These are phyloP conservation scores for Petrocephalus zakoni DNA, from an alignment of 2,113 vertebrate genomes.

Conservation along the genomic window DNA sequence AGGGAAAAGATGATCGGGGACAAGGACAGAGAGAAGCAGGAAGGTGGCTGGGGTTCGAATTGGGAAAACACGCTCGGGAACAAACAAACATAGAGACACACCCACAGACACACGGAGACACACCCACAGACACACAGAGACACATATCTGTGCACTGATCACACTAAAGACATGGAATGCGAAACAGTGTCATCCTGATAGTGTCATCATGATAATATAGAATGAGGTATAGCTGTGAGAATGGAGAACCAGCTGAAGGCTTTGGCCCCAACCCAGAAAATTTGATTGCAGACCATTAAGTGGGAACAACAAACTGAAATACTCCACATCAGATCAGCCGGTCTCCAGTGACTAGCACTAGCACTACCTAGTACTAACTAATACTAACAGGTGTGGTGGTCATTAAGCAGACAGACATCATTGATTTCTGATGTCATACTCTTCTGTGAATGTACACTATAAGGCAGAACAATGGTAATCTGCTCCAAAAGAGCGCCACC, in stretches of 20 bases:
- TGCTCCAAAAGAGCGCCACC: neutral
- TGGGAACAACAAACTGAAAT: neutral
- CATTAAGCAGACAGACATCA: neutral
- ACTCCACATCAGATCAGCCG: neutral
- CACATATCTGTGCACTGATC: neutral
- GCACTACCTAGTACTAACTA: neutral
- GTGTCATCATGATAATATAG: no score
- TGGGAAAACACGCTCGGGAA: neutral
- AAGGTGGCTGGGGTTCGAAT: neutral
- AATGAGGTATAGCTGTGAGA: neutral
- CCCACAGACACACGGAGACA: neutral
- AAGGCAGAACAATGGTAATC: neutral
- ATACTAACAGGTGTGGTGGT: neutral
- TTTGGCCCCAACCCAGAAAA: neutral
- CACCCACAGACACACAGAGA: neutral
- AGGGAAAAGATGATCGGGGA: neutral
- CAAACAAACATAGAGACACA: neutral
- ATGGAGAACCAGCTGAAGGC: neutral
- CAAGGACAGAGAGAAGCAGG: neutral
- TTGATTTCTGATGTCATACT: neutral
- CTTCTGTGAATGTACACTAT: neutral
- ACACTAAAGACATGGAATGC: neutral
- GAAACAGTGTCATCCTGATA: neutral
- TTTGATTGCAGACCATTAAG: neutral
- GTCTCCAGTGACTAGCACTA: neutral